These are phyloP conservation scores for Hymenochirus boettgeri DNA, from an alignment of 2,113 vertebrate species.

Conservation along the genomic window DNA sequence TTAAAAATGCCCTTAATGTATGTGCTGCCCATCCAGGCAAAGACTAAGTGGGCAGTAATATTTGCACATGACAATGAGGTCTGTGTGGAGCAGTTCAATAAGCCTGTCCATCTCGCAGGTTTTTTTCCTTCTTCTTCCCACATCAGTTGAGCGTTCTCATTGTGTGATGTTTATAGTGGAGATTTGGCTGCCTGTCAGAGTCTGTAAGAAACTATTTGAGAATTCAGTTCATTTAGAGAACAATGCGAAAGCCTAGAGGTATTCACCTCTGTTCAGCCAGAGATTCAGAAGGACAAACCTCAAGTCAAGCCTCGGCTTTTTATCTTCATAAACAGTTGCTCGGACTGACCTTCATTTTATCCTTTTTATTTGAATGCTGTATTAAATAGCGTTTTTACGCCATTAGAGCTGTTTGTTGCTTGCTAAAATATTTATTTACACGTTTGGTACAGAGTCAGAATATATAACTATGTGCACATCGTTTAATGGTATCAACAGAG, in stretches of 20 bases:
- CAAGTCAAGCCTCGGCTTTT: neutral
- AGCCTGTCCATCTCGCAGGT: neutral
- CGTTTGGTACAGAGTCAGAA: too few species aligned
- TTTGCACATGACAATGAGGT: constrained; percentile 6
- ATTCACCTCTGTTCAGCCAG: neutral
- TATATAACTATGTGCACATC: too few species aligned
- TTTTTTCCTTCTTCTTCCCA: too few species aligned
- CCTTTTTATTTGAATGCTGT: too few species aligned
- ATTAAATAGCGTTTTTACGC: too few species aligned
- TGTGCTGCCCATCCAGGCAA: neutral
- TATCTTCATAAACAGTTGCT: neutral
- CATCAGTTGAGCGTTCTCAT: neutral
- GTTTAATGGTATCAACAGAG: too few species aligned
- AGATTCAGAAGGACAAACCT: neutral
- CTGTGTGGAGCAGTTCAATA: neutral
- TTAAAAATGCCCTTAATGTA: too few species aligned
- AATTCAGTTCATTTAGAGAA: neutral
- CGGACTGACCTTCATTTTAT: neutral
- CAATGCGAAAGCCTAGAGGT: neutral
- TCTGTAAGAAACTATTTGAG: constrained; percentile 2
- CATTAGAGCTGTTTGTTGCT: too few species aligned
- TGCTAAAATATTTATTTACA: too few species aligned
- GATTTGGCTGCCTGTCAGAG: neutral
- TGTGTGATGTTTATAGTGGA: neutral
- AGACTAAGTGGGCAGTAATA: neutral